A percentile compares a stretch with the other conserved stretches of the same genome.
phyloP scores from a whole-genome alignment of 2,113 vertebrate species.

The Axis porcinus region DNA sequence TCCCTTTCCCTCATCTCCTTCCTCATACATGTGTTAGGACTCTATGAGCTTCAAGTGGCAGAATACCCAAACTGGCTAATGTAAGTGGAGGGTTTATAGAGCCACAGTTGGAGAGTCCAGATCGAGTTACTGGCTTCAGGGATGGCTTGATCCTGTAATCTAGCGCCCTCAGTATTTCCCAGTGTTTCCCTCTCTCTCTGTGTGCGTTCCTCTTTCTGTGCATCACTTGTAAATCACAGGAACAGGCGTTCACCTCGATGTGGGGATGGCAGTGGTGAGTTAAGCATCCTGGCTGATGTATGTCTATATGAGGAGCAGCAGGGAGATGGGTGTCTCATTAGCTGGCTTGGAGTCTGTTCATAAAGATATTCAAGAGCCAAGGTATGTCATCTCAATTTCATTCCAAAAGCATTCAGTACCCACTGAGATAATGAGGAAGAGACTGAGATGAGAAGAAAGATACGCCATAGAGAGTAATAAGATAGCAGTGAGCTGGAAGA shows the following conservation, averaged over 20 bases:
- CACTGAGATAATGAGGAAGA: neutral
- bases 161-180: neutral
- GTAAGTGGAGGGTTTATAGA: neutral
- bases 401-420: neutral
- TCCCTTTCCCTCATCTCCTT: neutral
- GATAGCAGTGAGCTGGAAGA: neutral
- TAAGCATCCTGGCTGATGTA: neutral
- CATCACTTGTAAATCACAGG: neutral
- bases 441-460: neutral
- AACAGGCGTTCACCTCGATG: neutral
- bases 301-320: neutral
- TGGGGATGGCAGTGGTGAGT: neutral
- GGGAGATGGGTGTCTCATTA: neutral
- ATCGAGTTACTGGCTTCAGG: neutral
- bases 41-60: neutral
- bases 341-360: neutral
- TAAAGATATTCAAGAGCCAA: neutral
- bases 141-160: neutral
- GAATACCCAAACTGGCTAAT: neutral
- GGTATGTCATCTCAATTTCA: neutral
- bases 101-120: neutral
- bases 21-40: neutral
- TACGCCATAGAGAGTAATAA: neutral
- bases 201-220: neutral
- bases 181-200: no score